These are phyloP conservation scores for Cydia strobilella DNA, from an alignment of 1,140 invertebrate species.

Conservation along the genomic window DNA sequence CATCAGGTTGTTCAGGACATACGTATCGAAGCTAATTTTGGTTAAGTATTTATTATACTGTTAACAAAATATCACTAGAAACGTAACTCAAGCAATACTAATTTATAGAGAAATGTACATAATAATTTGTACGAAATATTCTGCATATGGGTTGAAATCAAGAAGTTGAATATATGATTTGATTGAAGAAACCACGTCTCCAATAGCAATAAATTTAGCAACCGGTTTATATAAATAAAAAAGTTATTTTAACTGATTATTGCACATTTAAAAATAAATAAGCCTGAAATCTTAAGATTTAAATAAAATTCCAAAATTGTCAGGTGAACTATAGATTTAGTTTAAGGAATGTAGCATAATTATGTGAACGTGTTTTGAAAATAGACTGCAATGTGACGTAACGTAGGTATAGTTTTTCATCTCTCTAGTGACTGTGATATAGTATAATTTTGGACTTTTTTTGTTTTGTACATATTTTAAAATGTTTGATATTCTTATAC, in stretches of 20 bases:
- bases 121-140: slow-evolving; percentile 58
- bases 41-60: slow-evolving; percentile 41
- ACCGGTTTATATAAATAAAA: too few relatives aligned
- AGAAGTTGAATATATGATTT: neutral
- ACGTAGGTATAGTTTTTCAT: slow-evolving; percentile 62
- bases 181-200: neutral
- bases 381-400: slow-evolving; percentile 69
- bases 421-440: slow-evolving; percentile 79
- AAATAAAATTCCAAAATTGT: slow-evolving; percentile 11
- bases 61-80: slow-evolving; percentile 69
- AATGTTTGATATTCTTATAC: slow-evolving; percentile 78
- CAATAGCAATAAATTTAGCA: too few relatives aligned
- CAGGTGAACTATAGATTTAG: neutral
- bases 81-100: slow-evolving; percentile 74
- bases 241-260: too few relatives aligned
- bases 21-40: slow-evolving; percentile 69
- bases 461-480: slow-evolving; percentile 74
- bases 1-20: slow-evolving; percentile 73
- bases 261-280: too few relatives aligned
- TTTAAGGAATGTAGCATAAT: slow-evolving; percentile 48
- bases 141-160: slow-evolving; percentile 40
- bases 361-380: slow-evolving; percentile 64
- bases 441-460: slow-evolving; percentile 74
- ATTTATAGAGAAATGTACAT: slow-evolving; percentile 52
- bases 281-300: neutral